Evolutionary conservation across 1,140 invertebrate species (phyloP), one percentile per base, ranked within the genome.

Genomic region (Drosophila kurseongensis): DNA sequence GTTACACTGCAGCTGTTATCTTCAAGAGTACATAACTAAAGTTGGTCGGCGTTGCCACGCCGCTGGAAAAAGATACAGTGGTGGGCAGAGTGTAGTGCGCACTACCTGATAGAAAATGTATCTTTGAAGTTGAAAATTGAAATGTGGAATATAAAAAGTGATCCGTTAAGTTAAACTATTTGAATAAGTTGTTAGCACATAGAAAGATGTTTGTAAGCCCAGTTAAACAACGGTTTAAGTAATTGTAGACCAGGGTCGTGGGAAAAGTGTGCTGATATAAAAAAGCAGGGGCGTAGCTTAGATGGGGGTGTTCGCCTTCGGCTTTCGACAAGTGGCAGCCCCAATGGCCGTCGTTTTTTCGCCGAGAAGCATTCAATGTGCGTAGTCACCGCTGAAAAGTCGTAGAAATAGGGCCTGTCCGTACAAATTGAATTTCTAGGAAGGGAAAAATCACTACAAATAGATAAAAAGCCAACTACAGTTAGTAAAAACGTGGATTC

Each of bases 341-440:
- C 50, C 32, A 13, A 52, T 36, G n/a, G 50, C 32, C 9, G 9
- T 52, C 50, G 50, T 52, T 52, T 52, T 52, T 52, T 52, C 32
- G 32, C 50, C 50, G 50, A 52, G 32, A 16, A 29, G 50, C 29
- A 52, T 52, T 52, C 10, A 52, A 52, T 36, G 44, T 45, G 50
- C 50, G 50, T 52, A 52, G 50, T 52, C 50, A n/a, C 32, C 32
- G 32, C 35, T 32, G 48, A 50, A 2, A 50, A 52, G 32, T 52
- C 14, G 14, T 52, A 52, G 32, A 12, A 7, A 36, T 5, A 35
- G 48, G 27, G 48, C 29, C 48, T 35, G 1, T 10, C 48, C 48
- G 23, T 35, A 14, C 7, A 52, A 52, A 0, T 16, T 35, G 0
- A 6, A 12, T 36, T 16, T 36, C 1, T 9, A 7, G 5, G n/a